Conservation (phyloP, 2,797 vertebrate genomes). For the Sebastes cheni region DNA sequence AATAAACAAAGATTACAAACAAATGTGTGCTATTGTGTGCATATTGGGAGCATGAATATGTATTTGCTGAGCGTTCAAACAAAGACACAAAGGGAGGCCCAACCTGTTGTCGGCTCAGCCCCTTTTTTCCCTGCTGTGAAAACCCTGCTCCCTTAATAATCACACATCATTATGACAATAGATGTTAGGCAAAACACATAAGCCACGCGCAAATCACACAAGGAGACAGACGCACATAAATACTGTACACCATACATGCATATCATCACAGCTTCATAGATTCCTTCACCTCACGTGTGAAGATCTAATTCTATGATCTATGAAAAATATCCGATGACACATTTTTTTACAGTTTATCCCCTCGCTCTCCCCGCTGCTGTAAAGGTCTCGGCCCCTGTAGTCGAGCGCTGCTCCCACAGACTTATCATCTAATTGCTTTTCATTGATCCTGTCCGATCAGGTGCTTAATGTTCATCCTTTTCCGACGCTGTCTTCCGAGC, state of each 20-base stretch:
- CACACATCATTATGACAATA: slow-evolving; percentile 77
- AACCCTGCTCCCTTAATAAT: slow-evolving; percentile 76
- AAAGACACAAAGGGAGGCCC: slow-evolving; percentile 75
- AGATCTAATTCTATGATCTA: slow-evolving; percentile 15
- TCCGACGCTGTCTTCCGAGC: slow-evolving; percentile 60
- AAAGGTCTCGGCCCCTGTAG: slow-evolving; percentile 53
- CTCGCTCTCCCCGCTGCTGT: slow-evolving; percentile 8
- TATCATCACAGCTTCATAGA: slow-evolving; percentile 22
- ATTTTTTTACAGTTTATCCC: slow-evolving; percentile 10
- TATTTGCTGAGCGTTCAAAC: slow-evolving; percentile 69
- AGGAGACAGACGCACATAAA: slow-evolving; percentile 47
- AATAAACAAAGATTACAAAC: slow-evolving; percentile 69
- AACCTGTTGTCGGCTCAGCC: slow-evolving; percentile 75
- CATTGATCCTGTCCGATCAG: slow-evolving; percentile 84
- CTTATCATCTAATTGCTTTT: slow-evolving; percentile 84
- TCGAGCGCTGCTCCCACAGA: slow-evolving; percentile 44
- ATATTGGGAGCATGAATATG: slow-evolving; percentile 74
- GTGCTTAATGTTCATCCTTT: slow-evolving; percentile 79
- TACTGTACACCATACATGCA: slow-evolving; percentile 31
- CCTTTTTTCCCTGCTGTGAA: slow-evolving; percentile 73
- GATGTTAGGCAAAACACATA: slow-evolving; percentile 73
- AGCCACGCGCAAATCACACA: slow-evolving; percentile 48
- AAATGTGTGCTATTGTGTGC: slow-evolving; percentile 63
- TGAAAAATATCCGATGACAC: background rate
- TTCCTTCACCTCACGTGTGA: slow-evolving; percentile 16